These are phyloP conservation scores for Sebastes matsubarae DNA, from an alignment of 2,797 vertebrate genomes.

Conservation along the genomic window DNA sequence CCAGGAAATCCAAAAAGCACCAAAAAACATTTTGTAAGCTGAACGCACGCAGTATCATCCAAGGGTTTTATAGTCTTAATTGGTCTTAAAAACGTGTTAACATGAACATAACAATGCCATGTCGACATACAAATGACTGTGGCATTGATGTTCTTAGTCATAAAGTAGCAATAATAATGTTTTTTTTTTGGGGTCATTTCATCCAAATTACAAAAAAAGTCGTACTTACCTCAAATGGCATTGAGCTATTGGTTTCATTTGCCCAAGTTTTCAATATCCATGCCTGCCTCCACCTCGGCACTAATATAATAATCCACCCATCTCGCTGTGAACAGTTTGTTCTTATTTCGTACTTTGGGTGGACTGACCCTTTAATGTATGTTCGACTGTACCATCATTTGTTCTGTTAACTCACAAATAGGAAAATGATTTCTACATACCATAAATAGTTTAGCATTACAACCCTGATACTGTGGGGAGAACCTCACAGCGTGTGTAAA, in stretches of 20 bases:
- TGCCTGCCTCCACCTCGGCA: no score
- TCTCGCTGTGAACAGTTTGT: background rate
- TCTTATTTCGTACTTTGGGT: background rate
- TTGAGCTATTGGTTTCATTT: background rate
- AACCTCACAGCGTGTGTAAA: constrained; percentile 71
- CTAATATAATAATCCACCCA: background rate
- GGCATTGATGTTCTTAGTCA: background rate
- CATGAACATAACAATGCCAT: constrained; percentile 25
- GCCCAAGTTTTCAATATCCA: background rate
- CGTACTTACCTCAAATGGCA: background rate
- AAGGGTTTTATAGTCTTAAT: no score
- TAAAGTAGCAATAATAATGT: background rate
- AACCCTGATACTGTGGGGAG: constrained; percentile 35
- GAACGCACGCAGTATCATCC: no score
- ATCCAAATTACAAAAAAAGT: background rate
- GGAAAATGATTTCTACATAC: background rate
- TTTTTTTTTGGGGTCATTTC: background rate
- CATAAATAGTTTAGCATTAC: constrained; percentile 12
- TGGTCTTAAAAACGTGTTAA: constrained; percentile 15
- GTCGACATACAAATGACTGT: background rate
- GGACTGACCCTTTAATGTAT: background rate
- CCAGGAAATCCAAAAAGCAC: no score
- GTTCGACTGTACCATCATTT: background rate
- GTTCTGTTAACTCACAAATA: background rate
- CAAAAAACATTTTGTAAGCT: no score